Conservation (phyloP, 1,140 invertebrate genomes). For the Diorhabda carinulata region DNA sequence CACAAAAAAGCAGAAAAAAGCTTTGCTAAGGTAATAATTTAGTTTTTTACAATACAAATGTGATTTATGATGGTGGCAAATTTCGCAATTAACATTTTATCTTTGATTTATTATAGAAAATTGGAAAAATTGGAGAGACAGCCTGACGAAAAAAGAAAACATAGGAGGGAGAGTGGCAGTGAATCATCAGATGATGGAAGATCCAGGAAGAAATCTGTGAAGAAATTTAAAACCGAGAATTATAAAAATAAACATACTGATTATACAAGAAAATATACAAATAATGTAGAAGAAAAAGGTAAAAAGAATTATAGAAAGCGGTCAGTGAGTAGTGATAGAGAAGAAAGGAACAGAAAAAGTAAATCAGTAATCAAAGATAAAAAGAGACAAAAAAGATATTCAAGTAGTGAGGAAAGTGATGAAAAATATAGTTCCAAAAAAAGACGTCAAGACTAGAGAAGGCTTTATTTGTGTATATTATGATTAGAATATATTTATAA, state of each 20-base stretch:
- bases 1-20: conserved; percentile 85
- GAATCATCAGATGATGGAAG: conserved; percentile 7
- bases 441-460: neutral
- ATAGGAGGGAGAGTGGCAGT: conserved; percentile 5
- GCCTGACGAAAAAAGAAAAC: conserved; percentile 48
- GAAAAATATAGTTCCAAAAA: conserved; percentile 5
- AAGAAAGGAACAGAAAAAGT: neutral
- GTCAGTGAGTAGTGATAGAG: neutral
- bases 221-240: neutral
- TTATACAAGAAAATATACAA: neutral
- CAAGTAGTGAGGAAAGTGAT: conserved; percentile 1
- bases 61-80: conserved; percentile 7
- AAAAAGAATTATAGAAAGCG: neutral
- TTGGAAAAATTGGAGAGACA: conserved; percentile 71
- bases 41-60: neutral
- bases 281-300: neutral
- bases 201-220: neutral
- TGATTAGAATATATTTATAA: neutral
- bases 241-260: neutral
- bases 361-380: neutral
- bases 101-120: conserved; percentile 56
- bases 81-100: too few relatives aligned
- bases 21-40: conserved; percentile 70
- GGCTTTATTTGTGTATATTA: neutral
- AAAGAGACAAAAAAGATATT: neutral